phyloP scores from a whole-genome alignment of 2,888 invertebrate genomes.

The Acronicta alni region DNA sequence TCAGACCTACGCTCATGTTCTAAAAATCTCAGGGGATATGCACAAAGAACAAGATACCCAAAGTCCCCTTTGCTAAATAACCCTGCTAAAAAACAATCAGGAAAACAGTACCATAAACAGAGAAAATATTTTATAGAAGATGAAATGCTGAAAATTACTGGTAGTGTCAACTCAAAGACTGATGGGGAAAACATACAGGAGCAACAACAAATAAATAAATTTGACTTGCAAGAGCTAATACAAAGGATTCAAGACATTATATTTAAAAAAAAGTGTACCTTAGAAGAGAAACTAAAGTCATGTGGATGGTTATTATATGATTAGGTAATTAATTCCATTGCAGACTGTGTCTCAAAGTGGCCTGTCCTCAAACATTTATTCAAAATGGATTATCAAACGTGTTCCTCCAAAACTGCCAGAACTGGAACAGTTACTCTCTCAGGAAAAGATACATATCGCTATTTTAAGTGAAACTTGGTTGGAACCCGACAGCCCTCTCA shows the following conservation, averaged over 20 bases:
- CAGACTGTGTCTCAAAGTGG: not conserved
- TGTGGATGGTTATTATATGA: not conserved
- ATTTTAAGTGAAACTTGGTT: too few relatives aligned
- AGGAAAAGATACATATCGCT: too few relatives aligned
- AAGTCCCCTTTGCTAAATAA: not conserved
- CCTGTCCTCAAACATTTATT: not conserved
- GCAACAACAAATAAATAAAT: not conserved
- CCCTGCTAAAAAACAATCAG: not conserved
- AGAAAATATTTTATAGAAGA: not conserved
- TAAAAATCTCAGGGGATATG: not conserved
- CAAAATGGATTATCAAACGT: conserved; percentile 8
- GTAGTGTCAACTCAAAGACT: not conserved
- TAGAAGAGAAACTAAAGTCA: not conserved
- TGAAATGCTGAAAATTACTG: too few relatives aligned
- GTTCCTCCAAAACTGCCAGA: not conserved
- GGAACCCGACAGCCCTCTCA: too few relatives aligned
- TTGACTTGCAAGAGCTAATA: not conserved
- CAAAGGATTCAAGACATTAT: not conserved
- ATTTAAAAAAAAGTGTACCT: not conserved
- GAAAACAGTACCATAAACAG: not conserved
- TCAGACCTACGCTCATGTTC: not conserved
- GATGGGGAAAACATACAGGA: not conserved
- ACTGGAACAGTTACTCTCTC: too few relatives aligned
- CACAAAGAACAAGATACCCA: not conserved
- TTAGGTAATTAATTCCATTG: not conserved